Percentiles rank a stretch among this genome's conserved stretches.
phyloP scores from a whole-genome alignment of 2,113 vertebrate genomes.

The Caloenas nicobarica region DNA sequence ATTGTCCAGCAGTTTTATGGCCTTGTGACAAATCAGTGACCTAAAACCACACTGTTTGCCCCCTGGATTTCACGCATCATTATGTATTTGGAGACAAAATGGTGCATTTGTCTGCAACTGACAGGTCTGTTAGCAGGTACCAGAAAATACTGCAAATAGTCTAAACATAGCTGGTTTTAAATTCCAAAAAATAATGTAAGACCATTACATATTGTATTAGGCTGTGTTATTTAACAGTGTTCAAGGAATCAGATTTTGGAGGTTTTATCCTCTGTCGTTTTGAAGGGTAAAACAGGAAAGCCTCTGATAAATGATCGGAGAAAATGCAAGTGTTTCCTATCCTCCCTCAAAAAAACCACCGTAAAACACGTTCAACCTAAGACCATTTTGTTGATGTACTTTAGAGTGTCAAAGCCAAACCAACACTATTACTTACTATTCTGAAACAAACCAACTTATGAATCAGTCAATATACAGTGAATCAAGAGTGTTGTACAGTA shows the following conservation, averaged over 20 bases:
- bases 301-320: conserved; percentile 29
- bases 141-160: not conserved
- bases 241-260: not conserved
- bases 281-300: conserved; percentile 26
- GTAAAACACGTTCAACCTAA: not conserved
- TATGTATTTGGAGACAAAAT: conserved; percentile 17
- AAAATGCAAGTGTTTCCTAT: not conserved
- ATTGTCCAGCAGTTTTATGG: conserved; percentile 42
- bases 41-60: not conserved
- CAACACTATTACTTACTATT: not conserved
- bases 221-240: not conserved
- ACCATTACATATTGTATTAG: not conserved
- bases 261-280: not conserved
- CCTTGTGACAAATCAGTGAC: not conserved
- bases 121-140: not conserved
- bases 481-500: conserved; percentile 6
- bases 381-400: conserved; percentile 40
- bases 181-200: not conserved
- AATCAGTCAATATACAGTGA: conserved; percentile 6
- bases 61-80: conserved; percentile 36
- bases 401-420: not conserved
- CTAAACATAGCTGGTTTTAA: conserved; percentile 15
- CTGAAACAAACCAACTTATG: conserved; percentile 28
- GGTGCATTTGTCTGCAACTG: conserved; percentile 19
- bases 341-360: not conserved